Conservation (phyloP, 1,140 invertebrate genomes). For the Bursaphelenchus mucronatus region DNA sequence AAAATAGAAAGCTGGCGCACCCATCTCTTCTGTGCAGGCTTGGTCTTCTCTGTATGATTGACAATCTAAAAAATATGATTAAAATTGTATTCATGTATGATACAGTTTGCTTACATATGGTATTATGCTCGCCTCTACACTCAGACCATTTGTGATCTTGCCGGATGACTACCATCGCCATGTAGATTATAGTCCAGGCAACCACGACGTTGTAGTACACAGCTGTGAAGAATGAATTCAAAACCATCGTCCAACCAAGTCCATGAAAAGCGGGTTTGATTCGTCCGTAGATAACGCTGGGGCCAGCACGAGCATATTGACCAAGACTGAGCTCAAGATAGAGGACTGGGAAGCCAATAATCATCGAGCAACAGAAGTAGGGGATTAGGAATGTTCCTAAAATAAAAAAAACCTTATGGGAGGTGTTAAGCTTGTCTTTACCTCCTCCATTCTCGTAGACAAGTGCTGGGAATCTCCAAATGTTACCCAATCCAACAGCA, state of each 20-base stretch:
- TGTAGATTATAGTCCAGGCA: slow-evolving; percentile 85
- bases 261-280: slow-evolving; percentile 24
- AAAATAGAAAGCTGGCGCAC: slow-evolving; percentile 25
- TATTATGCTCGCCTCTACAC: slow-evolving; percentile 81
- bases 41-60: slow-evolving; percentile 24
- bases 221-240: slow-evolving; percentile 3
- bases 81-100: slow-evolving; percentile 13
- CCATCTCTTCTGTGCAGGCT: slow-evolving; percentile 3
- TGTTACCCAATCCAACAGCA: slow-evolving; percentile 29
- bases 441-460: slow-evolving; percentile 14
- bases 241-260: slow-evolving; percentile 19
- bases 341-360: slow-evolving; percentile 27
- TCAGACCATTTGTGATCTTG: slow-evolving; percentile 75
- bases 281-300: slow-evolving; percentile 17
- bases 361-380: slow-evolving; percentile 21
- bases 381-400: slow-evolving; percentile 25
- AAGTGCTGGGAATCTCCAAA: slow-evolving; percentile 24
- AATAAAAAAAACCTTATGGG: background rate
- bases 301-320: slow-evolving; percentile 19
- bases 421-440: background rate
- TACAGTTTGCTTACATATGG: slow-evolving; percentile 52
- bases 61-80: slow-evolving; percentile 16
- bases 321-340: slow-evolving; percentile 23
- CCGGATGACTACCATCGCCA: slow-evolving; percentile 78
- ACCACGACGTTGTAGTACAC: slow-evolving; percentile 93